Percentiles rank a stretch among this genome's conserved stretches.
Conservation (phyloP, 2,797 vertebrate species). For the Tamandua tetradactyla region DNA sequence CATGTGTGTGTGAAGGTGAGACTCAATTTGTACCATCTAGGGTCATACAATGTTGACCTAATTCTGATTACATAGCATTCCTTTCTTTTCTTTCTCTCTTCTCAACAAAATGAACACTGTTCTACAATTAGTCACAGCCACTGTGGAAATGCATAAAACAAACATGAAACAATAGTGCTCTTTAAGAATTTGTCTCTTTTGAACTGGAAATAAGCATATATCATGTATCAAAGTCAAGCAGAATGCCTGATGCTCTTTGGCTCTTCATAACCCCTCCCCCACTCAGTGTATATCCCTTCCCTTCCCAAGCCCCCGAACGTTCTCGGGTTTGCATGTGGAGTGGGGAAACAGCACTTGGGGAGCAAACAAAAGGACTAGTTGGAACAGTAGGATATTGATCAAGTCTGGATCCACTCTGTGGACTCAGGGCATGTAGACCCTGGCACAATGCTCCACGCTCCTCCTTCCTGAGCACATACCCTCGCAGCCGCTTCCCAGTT, state of each 20-base stretch:
- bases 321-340: not conserved
- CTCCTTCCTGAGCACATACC: not conserved
- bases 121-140: not conserved
- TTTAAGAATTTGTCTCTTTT: not conserved
- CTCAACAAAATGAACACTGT: constrained; percentile 47
- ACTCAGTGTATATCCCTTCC: not conserved
- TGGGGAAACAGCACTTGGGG: not conserved
- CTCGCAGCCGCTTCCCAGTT: accelerated
- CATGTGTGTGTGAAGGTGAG: not conserved
- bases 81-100: constrained; percentile 26
- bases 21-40: not conserved
- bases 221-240: not conserved
- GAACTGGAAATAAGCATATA: accelerated
- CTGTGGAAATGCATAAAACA: not conserved
- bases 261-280: too few relatives aligned
- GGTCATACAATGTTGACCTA: not conserved
- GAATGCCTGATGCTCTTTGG: accelerated
- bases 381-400: too few relatives aligned
- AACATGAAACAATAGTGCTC: not conserved
- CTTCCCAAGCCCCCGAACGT: too few relatives aligned
- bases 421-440: not conserved
- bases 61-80: not conserved
- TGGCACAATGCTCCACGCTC: too few relatives aligned
- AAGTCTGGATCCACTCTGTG: not conserved
- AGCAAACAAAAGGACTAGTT: too few relatives aligned